phyloP scores from a whole-genome alignment of 2,113 vertebrate genomes.

The Polypterus senegalus region DNA sequence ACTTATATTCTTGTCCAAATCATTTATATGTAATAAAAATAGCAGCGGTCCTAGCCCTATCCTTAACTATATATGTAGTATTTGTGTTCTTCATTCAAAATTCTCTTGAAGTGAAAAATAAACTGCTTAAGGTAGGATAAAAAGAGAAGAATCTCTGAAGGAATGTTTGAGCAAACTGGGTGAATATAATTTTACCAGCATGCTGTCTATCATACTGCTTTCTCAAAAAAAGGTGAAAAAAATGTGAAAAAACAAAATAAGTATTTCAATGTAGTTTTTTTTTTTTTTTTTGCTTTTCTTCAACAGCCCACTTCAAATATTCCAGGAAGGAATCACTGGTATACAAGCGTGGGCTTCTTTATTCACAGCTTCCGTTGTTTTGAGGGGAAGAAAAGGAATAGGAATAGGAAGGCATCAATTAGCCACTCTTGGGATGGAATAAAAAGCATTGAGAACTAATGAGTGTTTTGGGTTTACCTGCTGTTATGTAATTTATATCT shows the following conservation, averaged over 20 bases:
- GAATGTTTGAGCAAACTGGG: neutral
- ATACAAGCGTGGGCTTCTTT: slow-evolving; percentile 29
- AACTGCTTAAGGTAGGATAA: neutral
- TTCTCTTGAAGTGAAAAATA: neutral
- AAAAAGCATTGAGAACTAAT: slow-evolving; percentile 41
- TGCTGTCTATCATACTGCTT: neutral
- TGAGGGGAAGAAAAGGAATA: slow-evolving; percentile 23
- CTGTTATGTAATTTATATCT: slow-evolving; percentile 42
- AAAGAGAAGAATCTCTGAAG: neutral
- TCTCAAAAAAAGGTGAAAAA: neutral
- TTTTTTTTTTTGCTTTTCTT: no score
- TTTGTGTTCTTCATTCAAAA: neutral
- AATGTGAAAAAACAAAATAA: neutral
- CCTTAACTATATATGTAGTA: neutral
- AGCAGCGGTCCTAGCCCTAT: no score
- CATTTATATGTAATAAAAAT: no score
- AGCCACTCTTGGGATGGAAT: slow-evolving; percentile 42
- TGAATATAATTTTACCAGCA: neutral
- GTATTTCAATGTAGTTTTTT: neutral
- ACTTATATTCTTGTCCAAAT: no score
- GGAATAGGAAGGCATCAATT: slow-evolving; percentile 43
- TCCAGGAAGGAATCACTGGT: slow-evolving; percentile 14
- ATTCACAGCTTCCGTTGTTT: slow-evolving; percentile 28
- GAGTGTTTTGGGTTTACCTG: slow-evolving; percentile 44
- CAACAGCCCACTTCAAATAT: no score